These are phyloP conservation scores for Sorex maritimensis DNA, from an alignment of 2,797 vertebrate genomes.

Conservation along the genomic window DNA sequence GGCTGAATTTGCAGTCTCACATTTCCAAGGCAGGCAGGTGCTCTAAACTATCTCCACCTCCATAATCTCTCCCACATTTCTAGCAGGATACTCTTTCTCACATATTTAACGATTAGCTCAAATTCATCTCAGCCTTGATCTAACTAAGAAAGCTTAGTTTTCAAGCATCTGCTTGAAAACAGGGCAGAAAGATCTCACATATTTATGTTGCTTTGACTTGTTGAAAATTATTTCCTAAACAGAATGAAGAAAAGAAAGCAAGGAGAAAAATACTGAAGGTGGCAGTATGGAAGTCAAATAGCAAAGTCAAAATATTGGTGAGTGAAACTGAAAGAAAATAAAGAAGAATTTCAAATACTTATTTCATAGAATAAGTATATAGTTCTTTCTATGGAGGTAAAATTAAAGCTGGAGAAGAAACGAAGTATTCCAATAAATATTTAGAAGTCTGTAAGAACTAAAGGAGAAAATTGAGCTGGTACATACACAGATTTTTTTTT, in stretches of 20 bases:
- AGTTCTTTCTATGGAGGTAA: conserved; percentile 12
- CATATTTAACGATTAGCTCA: not conserved
- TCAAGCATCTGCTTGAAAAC: not conserved
- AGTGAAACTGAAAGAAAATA: conserved; percentile 45
- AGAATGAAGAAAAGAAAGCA: conserved; percentile 37
- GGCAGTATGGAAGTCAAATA: conserved; percentile 48
- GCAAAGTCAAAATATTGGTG: not conserved
- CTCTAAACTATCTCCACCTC: no score
- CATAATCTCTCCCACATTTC: no score
- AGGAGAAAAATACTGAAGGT: conserved; percentile 27
- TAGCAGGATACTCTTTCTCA: not conserved
- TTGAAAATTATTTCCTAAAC: conserved; percentile 11
- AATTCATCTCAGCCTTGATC: conserved; percentile 31
- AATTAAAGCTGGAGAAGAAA: conserved; percentile 45
- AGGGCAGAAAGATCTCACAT: not conserved
- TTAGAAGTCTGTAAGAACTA: conserved; percentile 23
- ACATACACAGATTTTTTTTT: not conserved
- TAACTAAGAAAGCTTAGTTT: not conserved
- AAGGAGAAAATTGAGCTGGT: no score
- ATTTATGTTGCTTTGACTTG: not conserved
- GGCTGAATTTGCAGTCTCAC: no score
- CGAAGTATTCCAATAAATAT: not conserved
- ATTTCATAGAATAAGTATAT: not conserved
- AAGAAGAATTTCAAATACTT: conserved; percentile 33
- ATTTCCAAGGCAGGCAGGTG: no score